Base-by-base conservation (phyloP, 2,797 vertebrate genomes). In the Melanotaenia nigrans region DNA sequence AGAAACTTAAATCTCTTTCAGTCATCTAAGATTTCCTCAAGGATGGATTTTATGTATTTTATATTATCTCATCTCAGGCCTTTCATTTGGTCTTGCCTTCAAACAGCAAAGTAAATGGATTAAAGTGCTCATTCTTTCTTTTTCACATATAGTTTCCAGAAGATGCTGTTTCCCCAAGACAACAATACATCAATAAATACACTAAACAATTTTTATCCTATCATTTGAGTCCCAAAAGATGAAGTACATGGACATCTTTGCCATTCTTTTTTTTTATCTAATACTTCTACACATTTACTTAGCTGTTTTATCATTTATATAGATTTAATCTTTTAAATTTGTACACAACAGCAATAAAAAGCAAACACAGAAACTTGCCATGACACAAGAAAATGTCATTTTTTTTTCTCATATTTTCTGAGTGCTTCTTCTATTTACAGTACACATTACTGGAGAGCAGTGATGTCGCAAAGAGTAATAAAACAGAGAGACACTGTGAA, bases 391-490 rank as follows among this genome's bases (percentile, higher is more conserved):
- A 35, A 58, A 22, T 35, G 10, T 30, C 16, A 18, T 18, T 1
- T 42, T 56, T 56, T 56, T 40, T 4, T 16, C 33, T 10, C 9
- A 40, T 16, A 40, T 14, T 40, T 1, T 55, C 62, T 30, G n/a
- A 74, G 7, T 28, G 51, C 42, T 74, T 16, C n/a, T 47, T 57
- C 60, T 73, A 77, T 73, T 62, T 86, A 75, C 58, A 74, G 63
- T 57, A 61, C 49, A 71, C 42, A 42, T 83, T 73, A 77, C 36
- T n/a, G 59, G 18, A 65, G 58, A 78, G 69, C 56, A 28, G 53
- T 24, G 53, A 7, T 60, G 59, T 65, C 36, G 24, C 16, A 66
- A 36, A 70, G 33, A 56, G 65, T 13, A 40, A 40, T 14, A 11
- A 65, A 25, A 33, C 30, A 75, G 5, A 40, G 56, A 59, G 33